These are phyloP conservation scores for Eublepharis macularius DNA, from an alignment of 2,113 vertebrate genomes.

Conservation along the genomic window DNA sequence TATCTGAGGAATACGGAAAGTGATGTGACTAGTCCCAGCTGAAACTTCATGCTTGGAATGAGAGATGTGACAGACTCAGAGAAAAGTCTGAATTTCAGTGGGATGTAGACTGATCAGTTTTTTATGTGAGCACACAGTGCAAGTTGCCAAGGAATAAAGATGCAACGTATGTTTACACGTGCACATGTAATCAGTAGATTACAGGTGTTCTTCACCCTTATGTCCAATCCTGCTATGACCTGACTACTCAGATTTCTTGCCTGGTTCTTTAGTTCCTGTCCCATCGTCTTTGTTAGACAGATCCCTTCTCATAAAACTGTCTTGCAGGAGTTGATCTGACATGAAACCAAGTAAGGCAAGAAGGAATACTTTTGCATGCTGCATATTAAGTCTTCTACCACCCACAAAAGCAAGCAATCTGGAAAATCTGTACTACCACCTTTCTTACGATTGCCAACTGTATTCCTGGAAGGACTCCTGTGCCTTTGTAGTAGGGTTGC, in stretches of 20 bases:
- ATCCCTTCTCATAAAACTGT: not conserved
- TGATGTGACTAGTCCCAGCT: not conserved
- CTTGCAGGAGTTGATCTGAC: not conserved
- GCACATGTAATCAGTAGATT: not conserved
- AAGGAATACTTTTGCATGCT: too few species aligned
- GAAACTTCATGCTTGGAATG: constrained; percentile 26
- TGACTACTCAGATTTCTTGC: not conserved
- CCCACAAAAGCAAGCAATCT: not conserved
- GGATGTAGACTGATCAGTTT: not conserved
- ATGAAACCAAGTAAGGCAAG: not conserved
- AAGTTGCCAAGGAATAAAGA: not conserved
- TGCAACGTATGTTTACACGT: not conserved
- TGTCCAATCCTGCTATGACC: not conserved
- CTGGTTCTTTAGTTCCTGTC: not conserved
- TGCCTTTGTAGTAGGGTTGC: too few species aligned
- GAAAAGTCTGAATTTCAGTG: not conserved
- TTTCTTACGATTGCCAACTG: not conserved
- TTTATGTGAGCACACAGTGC: not conserved
- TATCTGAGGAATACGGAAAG: constrained; percentile 41
- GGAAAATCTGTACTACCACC: not conserved
- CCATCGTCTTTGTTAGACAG: not conserved
- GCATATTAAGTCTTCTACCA: not conserved
- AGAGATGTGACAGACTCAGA: not conserved
- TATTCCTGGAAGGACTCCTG: not conserved
- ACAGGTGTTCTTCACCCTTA: not conserved